Evolutionary conservation across 2,797 vertebrate genomes (phyloP).

Genomic region (Synaphobranchus kaupii): DNA sequence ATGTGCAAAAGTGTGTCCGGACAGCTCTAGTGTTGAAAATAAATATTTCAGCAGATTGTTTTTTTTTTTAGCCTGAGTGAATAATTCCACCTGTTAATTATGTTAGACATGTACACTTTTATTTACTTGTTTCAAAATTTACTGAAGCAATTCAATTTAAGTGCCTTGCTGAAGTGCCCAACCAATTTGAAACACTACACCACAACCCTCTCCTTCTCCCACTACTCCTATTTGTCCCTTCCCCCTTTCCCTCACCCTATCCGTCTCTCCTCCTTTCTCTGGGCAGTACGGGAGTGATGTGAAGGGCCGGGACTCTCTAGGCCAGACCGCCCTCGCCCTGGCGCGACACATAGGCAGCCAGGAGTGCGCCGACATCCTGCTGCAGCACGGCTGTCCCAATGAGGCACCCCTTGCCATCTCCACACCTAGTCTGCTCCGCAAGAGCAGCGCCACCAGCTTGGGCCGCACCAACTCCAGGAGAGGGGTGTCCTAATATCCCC

Average conservation of each 20-base stretch:
- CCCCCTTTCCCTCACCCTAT: background rate
- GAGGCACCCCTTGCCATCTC: slow-evolving; percentile 65
- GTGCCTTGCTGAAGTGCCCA: background rate
- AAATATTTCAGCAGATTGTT: too few relatives aligned
- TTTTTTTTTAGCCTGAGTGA: too few relatives aligned
- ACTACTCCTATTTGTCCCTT: background rate
- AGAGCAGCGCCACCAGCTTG: slow-evolving; percentile 81
- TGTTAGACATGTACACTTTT: too few relatives aligned
- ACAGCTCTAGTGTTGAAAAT: background rate
- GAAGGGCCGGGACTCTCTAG: slow-evolving; percentile 81
- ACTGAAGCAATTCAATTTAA: background rate
- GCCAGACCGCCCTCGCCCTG: slow-evolving; percentile 82
- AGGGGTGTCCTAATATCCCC: slow-evolving; percentile 65
- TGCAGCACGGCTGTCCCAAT: slow-evolving; percentile 89
- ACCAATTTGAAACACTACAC: background rate
- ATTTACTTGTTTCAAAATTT: background rate
- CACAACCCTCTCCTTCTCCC: background rate
- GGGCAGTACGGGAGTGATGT: slow-evolving; percentile 89
- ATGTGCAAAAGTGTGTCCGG: background rate
- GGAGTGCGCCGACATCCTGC: slow-evolving; percentile 88
- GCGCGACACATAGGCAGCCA: slow-evolving; percentile 85
- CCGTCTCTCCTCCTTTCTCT: slow-evolving; percentile 28
- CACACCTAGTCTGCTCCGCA: slow-evolving; percentile 72
- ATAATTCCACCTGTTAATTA: too few relatives aligned
- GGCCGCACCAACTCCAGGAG: slow-evolving; percentile 80